Conservation (phyloP, 2,797 vertebrate species). For the Austrolebias charrua region DNA sequence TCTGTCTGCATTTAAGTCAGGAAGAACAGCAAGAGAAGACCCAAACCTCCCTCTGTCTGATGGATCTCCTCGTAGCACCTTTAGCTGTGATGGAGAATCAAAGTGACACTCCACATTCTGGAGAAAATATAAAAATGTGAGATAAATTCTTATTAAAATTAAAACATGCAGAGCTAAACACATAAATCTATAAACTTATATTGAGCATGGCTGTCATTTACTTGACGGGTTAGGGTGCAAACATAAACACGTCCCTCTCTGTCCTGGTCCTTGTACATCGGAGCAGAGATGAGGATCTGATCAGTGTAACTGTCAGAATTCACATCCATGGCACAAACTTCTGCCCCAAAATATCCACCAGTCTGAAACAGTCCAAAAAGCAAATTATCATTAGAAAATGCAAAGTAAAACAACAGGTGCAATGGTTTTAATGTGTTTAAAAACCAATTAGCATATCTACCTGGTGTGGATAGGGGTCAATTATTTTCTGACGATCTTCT, state of each 20-base stretch:
- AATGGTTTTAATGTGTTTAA: too few species aligned
- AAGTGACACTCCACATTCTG: slow-evolving; percentile 52
- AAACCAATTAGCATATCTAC: not conserved
- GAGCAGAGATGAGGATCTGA: slow-evolving; percentile 26
- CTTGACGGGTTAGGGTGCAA: slow-evolving; percentile 44
- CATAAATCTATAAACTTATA: too few species aligned
- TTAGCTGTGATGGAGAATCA: slow-evolving; percentile 9
- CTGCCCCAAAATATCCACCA: slow-evolving; percentile 87
- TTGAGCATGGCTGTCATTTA: slow-evolving; percentile 35
- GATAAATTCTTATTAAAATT: too few species aligned
- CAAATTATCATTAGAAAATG: not conserved
- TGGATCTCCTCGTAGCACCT: too few species aligned
- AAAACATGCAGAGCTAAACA: too few species aligned
- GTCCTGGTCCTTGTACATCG: not conserved
- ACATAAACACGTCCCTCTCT: slow-evolving; percentile 77
- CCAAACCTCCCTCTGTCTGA: too few species aligned
- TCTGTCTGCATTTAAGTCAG: too few species aligned
- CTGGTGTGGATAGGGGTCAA: not conserved
- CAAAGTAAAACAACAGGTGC: too few species aligned
- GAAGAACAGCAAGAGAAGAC: too few species aligned
- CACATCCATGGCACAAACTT: slow-evolving; percentile 80
- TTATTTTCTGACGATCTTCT: accelerated
- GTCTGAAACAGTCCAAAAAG: slow-evolving; percentile 67
- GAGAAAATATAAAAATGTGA: not conserved
- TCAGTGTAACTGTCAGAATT: slow-evolving; percentile 58